Conservation (phyloP, 64 coral and sea anemone genomes). For the Exaiptasia diaphana region DNA sequence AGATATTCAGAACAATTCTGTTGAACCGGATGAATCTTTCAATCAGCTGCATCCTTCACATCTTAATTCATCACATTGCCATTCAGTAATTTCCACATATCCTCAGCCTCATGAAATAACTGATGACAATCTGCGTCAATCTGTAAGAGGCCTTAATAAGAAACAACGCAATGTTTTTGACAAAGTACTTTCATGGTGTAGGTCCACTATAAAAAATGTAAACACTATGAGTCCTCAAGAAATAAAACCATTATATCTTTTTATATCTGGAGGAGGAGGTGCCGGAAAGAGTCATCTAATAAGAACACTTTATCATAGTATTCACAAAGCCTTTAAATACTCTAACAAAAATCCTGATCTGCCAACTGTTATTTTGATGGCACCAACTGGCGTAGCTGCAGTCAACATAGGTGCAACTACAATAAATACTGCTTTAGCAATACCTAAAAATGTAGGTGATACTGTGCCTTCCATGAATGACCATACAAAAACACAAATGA, state of each 20-base stretch:
- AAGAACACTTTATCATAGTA: conserved; percentile 48
- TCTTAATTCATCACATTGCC: background rate
- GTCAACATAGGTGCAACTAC: conserved; percentile 50
- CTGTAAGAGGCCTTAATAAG: conserved; percentile 10
- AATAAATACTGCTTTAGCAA: conserved; percentile 61
- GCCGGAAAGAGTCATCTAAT: conserved; percentile 31
- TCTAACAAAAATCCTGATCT: conserved; percentile 33
- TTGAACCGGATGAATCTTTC: background rate
- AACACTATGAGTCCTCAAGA: conserved; percentile 3
- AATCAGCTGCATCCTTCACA: conserved; percentile 35
- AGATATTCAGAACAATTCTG: conserved; percentile 5
- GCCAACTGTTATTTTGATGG: conserved; percentile 38
- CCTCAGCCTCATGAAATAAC: conserved; percentile 31
- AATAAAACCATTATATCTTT: conserved; percentile 38
- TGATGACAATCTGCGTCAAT: conserved; percentile 19
- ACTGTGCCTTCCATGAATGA: conserved; percentile 54
- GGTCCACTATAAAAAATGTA: conserved; percentile 23
- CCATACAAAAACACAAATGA: conserved; percentile 52
- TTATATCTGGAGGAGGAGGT: conserved; percentile 40
- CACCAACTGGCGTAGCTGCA: conserved; percentile 47
- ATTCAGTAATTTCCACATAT: background rate
- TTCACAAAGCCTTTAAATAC: conserved; percentile 18
- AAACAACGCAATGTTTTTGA: conserved; percentile 20
- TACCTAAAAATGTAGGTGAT: conserved; percentile 33
- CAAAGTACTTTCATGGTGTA: conserved; percentile 31